Evolutionary conservation across 2,888 invertebrate genomes (phyloP).

Genomic region (Drosophila multiciliata): DNA sequence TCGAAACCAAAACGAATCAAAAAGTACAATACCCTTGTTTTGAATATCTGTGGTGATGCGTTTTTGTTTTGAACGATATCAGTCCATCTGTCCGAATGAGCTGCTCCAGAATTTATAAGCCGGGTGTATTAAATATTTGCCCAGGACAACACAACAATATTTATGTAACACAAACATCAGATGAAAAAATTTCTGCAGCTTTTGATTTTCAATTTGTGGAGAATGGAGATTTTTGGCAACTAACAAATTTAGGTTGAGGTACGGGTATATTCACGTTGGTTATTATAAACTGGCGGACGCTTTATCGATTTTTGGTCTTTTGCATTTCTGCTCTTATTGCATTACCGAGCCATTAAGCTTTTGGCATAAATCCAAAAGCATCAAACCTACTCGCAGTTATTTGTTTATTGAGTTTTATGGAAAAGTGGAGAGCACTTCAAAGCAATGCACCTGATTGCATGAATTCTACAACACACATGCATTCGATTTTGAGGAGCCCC

Average conservation of each 20-base stretch:
- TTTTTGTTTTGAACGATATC: not conserved
- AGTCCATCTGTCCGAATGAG: not conserved
- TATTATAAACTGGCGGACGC: not conserved
- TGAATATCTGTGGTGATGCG: not conserved
- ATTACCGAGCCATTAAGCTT: slow-evolving; percentile 72
- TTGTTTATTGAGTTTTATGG: slow-evolving; percentile 43
- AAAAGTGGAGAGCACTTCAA: slow-evolving; percentile 52
- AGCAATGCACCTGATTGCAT: slow-evolving; percentile 59
- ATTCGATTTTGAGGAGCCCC: slow-evolving; percentile 18
- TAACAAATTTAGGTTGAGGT: not conserved
- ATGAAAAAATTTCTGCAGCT: not conserved
- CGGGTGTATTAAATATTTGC: not conserved
- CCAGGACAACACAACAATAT: not conserved
- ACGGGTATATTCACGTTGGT: not conserved
- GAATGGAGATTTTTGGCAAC: not conserved
- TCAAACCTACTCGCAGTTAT: slow-evolving; percentile 35
- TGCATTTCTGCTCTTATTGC: slow-evolving; percentile 40
- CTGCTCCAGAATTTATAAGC: not conserved
- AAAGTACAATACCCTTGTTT: slow-evolving; percentile 1
- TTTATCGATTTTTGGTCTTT: slow-evolving; percentile 9
- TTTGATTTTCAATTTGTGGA: not conserved
- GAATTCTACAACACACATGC: slow-evolving; percentile 24
- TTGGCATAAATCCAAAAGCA: slow-evolving; percentile 63
- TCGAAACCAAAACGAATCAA: not conserved
- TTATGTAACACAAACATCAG: not conserved